Evolutionary conservation across 2,888 invertebrate genomes (phyloP).

Genomic region (Crossocerus cetratus): DNA sequence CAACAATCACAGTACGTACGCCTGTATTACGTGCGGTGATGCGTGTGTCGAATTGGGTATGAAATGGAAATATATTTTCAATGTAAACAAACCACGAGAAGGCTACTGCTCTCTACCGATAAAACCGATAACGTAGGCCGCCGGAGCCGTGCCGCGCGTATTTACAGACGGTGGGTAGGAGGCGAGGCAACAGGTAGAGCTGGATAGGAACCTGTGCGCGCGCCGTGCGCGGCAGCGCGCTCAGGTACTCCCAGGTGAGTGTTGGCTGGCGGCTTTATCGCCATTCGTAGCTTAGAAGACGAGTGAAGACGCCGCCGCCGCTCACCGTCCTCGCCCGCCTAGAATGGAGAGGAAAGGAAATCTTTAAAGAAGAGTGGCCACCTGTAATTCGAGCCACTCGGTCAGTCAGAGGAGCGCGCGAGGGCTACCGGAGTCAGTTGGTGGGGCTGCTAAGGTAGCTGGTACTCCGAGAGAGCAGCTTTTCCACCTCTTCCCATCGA

Average conservation of each 20-base stretch:
- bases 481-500: slow-evolving; percentile 58
- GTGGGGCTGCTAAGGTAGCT: slow-evolving; percentile 36
- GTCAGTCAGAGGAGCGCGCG: slow-evolving; percentile 15
- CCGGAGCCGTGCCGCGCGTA: neutral
- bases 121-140: neutral
- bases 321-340: too few species aligned
- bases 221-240: neutral
- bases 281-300: too few species aligned
- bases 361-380: slow-evolving; percentile 1
- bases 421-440: slow-evolving; percentile 4
- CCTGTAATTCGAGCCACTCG: slow-evolving; percentile 11
- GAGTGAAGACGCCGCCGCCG: too few species aligned
- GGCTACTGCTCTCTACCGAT: neutral
- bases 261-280: too few species aligned
- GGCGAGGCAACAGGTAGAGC: neutral
- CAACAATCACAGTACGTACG: slow-evolving; percentile 25
- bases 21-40: slow-evolving; percentile 43
- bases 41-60: slow-evolving; percentile 42
- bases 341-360: slow-evolving; percentile 2
- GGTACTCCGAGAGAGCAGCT: slow-evolving; percentile 17
- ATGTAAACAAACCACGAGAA: neutral
- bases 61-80: slow-evolving; percentile 63
- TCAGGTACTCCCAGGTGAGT: too few species aligned
- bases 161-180: neutral
- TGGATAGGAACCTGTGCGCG: neutral